These are phyloP conservation scores for Cosmopolites sordidus DNA, from an alignment of 2,888 invertebrate genomes.

Conservation along the genomic window DNA sequence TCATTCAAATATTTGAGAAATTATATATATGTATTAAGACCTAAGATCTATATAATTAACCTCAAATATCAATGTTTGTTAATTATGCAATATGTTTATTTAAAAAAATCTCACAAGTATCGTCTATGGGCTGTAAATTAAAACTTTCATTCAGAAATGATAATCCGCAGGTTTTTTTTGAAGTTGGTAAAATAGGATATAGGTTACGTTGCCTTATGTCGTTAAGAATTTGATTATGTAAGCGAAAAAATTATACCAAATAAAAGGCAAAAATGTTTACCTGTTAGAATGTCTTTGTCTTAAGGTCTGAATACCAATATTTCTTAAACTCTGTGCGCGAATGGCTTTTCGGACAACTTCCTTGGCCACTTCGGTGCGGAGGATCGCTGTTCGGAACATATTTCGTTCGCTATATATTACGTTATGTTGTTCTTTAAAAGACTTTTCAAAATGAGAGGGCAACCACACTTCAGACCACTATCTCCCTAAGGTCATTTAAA, in stretches of 20 bases:
- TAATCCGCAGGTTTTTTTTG: too few relatives aligned
- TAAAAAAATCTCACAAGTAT: too few relatives aligned
- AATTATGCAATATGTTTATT: too few relatives aligned
- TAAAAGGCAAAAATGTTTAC: slow-evolving; percentile 20
- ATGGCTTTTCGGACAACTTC: slow-evolving; percentile 58
- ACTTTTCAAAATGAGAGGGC: slow-evolving; percentile 33
- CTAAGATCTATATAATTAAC: too few relatives aligned
- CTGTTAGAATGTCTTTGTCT: slow-evolving; percentile 52
- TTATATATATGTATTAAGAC: too few relatives aligned
- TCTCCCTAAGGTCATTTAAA: slow-evolving; percentile 48
- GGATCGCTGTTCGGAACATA: slow-evolving; percentile 72
- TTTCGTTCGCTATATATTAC: slow-evolving; percentile 33
- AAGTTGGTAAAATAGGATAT: neutral
- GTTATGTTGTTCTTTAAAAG: slow-evolving; percentile 20
- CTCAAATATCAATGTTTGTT: too few relatives aligned
- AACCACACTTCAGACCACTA: slow-evolving; percentile 33
- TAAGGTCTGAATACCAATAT: slow-evolving; percentile 54
- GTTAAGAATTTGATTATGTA: slow-evolving; percentile 9
- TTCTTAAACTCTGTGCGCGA: slow-evolving; percentile 57
- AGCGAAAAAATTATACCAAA: slow-evolving; percentile 1
- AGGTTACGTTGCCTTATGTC: slow-evolving; percentile 12
- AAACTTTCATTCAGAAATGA: too few relatives aligned
- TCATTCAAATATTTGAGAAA: too few relatives aligned
- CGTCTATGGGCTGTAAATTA: too few relatives aligned
- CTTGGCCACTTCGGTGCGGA: slow-evolving; percentile 65